Evolutionary conservation across 2,113 vertebrate genomes (phyloP), one percentile per base, ranked within the genome.

Genomic region (Clarias macrocephalus): DNA sequence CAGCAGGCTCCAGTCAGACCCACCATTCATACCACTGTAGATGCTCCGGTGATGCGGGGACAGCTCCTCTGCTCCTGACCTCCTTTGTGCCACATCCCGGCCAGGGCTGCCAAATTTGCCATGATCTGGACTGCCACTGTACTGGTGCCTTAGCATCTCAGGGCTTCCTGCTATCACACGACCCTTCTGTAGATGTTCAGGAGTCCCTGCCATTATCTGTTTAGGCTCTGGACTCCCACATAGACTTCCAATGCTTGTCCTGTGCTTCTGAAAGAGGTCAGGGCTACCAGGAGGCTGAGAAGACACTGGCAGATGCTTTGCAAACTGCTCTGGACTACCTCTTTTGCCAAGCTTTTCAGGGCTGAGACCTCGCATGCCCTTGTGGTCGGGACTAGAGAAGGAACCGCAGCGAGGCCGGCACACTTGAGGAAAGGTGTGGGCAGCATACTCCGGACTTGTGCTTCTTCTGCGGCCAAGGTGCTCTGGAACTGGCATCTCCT

Each of bases 21-120:
- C 94, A 96, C 95, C 95, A 84, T 96, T 95, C 96, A 96, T 97
- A 95, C 97, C 97, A 91, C 96, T 96, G 95, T 97, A 97, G 92
- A 97, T 94, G 90, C 93, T 95, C 88, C 96, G 94, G 91, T 97
- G 97, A 92, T 96, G 96, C 65, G 96, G 93, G 48, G 94, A 91
- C 75, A 91, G 63, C 42, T 97, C 96, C n/a, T 97, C 97, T 25
- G 94, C 95, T 4, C 92, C 93, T 87, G 94, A 93, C 93, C 96
- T 95, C 90, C 96, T 95, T 81, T 97, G 96, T 86, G 93, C 95
- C 84, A 95, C 95, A 82, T 98, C 97, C 88, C 96, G 93, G 92
- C 95, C 94, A 72, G 96, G 93, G 80, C 95, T 94, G 0, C 94
- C 86, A 81, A 85, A 97, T 91, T 97, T 98, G 92, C 95, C 93